A percentile compares a stretch with the other conserved stretches of the same genome.
Conservation (phyloP, 2,797 vertebrate species). For the Aselliscus stoliczkanus region DNA sequence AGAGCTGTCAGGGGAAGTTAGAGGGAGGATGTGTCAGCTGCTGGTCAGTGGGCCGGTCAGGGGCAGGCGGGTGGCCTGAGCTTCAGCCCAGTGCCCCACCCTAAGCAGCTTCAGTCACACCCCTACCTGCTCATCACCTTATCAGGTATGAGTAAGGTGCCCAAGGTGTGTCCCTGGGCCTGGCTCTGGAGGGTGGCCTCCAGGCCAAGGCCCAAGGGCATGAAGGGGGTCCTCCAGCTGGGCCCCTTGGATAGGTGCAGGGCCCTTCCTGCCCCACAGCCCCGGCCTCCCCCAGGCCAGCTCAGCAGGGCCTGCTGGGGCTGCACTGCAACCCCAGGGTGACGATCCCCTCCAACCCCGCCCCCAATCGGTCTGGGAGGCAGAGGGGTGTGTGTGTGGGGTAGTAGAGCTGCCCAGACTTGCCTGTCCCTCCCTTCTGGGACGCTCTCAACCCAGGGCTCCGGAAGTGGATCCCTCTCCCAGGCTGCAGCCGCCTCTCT, state of each 20-base stretch:
- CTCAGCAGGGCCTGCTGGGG: neutral
- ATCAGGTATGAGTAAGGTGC: neutral
- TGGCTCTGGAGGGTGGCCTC: neutral
- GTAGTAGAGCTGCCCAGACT: slow-evolving; percentile 58
- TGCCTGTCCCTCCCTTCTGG: slow-evolving; percentile 49
- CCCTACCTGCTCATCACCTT: neutral
- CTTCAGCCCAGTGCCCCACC: neutral
- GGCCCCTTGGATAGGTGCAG: neutral
- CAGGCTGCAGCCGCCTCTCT: slow-evolving; percentile 1
- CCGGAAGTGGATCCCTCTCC: slow-evolving; percentile 65
- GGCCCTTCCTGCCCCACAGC: neutral
- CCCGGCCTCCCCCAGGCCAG: neutral
- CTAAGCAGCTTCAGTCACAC: neutral
- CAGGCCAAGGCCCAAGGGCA: rapidly evolving
- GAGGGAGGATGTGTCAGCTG: neutral
- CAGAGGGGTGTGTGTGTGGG: neutral
- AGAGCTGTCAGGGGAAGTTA: neutral
- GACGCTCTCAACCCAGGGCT: slow-evolving; percentile 34
- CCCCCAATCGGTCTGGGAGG: slow-evolving; percentile 27
- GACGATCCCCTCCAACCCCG: slow-evolving; percentile 21
- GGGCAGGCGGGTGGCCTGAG: neutral
- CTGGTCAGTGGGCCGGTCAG: neutral
- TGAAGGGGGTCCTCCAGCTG: neutral
- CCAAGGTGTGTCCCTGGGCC: neutral
- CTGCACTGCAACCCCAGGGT: neutral